phyloP scores from a whole-genome alignment of 2,888 invertebrate species.

The Trichopoda pennipes region DNA sequence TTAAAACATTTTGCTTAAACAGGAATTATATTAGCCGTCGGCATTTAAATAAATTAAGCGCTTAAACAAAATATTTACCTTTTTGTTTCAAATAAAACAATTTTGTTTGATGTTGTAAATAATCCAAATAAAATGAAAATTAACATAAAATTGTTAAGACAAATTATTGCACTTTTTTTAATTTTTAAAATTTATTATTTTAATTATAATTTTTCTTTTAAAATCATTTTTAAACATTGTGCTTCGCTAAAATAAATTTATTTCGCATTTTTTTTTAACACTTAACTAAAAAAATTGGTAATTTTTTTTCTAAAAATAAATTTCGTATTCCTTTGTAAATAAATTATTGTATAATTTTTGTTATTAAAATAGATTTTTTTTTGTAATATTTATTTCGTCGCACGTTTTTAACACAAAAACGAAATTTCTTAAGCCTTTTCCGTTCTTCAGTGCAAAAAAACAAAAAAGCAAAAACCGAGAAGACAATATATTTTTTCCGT shows the following conservation, averaged over 20 bases:
- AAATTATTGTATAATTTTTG: slow-evolving; percentile 35
- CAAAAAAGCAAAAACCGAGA: neutral
- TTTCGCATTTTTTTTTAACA: slow-evolving; percentile 8
- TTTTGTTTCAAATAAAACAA: neutral
- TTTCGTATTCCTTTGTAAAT: slow-evolving; percentile 14
- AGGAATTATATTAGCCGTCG: slow-evolving; percentile 21
- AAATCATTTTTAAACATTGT: slow-evolving; percentile 15
- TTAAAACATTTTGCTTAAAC: no score
- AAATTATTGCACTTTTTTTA: slow-evolving; percentile 56
- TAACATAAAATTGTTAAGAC: slow-evolving; percentile 35
- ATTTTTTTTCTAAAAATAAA: slow-evolving; percentile 13
- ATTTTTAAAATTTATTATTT: slow-evolving; percentile 4
- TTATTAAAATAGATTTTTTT: slow-evolving; percentile 20
- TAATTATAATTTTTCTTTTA: neutral
- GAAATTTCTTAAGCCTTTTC: slow-evolving; percentile 46
- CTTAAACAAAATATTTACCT: slow-evolving; percentile 42
- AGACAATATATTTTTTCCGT: slow-evolving; percentile 3
- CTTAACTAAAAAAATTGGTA: slow-evolving; percentile 6
- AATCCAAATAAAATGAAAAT: slow-evolving; percentile 42
- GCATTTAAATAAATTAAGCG: neutral
- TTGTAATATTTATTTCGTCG: slow-evolving; percentile 24
- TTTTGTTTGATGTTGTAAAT: slow-evolving; percentile 6
- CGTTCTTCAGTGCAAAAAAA: no score
- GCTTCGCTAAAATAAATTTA: slow-evolving; percentile 10
- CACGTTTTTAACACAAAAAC: slow-evolving; percentile 40